Percentiles rank a stretch among this genome's conserved stretches.
phyloP scores from a whole-genome alignment of 2,888 invertebrate species.

The Leptopterna dolabrata region DNA sequence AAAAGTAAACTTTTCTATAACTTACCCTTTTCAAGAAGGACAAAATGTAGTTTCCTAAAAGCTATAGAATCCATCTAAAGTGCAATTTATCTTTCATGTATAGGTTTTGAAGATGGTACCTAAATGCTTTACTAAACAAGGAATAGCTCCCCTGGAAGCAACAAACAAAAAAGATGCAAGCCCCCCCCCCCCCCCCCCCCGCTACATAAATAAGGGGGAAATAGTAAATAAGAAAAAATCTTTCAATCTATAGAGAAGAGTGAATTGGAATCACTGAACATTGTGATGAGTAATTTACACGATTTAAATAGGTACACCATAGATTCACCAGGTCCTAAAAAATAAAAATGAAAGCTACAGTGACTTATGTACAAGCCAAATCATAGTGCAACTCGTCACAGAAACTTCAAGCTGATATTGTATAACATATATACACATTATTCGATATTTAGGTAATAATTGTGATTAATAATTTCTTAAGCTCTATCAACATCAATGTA shows the following conservation, averaged over 20 bases:
- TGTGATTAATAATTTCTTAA: conserved; percentile 40
- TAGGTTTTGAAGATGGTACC: background rate
- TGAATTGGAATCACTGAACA: background rate
- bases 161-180: background rate
- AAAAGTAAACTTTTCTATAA: background rate
- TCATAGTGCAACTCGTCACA: conserved; percentile 36
- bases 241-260: background rate
- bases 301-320: conserved; percentile 5
- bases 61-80: background rate
- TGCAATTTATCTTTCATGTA: background rate
- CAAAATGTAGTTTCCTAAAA: background rate
- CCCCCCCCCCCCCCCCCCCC: too few species aligned
- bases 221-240: background rate
- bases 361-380: conserved; percentile 26
- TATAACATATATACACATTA: conserved; percentile 33
- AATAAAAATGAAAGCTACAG: background rate
- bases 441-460: conserved; percentile 28
- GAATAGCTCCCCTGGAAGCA: background rate
- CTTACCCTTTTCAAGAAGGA: background rate
- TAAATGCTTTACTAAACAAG: background rate
- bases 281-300: background rate
- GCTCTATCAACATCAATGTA: conserved; percentile 41
- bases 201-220: background rate
- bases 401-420: conserved; percentile 16
- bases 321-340: background rate